phyloP scores from a whole-genome alignment of 1,140 invertebrate genomes.

The Paralvinella palmiformis region DNA sequence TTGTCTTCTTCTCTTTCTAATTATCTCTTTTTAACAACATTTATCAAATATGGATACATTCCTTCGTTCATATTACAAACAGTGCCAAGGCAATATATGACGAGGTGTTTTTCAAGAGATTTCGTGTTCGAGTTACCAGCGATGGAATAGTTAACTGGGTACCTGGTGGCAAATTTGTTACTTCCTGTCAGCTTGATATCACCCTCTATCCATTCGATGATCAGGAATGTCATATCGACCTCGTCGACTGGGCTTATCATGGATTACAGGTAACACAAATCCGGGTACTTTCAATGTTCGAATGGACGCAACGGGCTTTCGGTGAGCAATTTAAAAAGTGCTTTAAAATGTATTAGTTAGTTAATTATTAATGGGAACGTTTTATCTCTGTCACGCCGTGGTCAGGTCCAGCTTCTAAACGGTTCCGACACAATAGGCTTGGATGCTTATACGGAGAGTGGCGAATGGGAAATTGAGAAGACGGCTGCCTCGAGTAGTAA shows the following conservation, averaged over 20 bases:
- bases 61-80: not conserved
- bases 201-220: conserved; percentile 31
- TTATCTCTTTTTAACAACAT: too few relatives aligned
- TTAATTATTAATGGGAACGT: too few relatives aligned
- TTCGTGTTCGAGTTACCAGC: conserved; percentile 29
- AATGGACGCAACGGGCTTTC: not conserved
- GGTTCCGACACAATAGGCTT: not conserved
- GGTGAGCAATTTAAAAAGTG: too few relatives aligned
- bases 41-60: not conserved
- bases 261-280: conserved; percentile 8
- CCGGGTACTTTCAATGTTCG: not conserved
- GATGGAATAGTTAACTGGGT: conserved; percentile 36
- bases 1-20: too few relatives aligned
- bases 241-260: conserved; percentile 51
- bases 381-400: not conserved
- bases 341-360: too few relatives aligned
- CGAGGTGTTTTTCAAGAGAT: conserved; percentile 31
- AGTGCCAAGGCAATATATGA: conserved; percentile 35
- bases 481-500: not conserved
- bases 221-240: conserved; percentile 40
- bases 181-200: conserved; percentile 23
- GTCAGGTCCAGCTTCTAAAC: conserved; percentile 13
- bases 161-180: conserved; percentile 36
- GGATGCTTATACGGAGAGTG: conserved; percentile 34
- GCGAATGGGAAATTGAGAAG: conserved; percentile 32